Conservation (phyloP, 2,888 invertebrate genomes). For the Oligia fasciuncula region DNA sequence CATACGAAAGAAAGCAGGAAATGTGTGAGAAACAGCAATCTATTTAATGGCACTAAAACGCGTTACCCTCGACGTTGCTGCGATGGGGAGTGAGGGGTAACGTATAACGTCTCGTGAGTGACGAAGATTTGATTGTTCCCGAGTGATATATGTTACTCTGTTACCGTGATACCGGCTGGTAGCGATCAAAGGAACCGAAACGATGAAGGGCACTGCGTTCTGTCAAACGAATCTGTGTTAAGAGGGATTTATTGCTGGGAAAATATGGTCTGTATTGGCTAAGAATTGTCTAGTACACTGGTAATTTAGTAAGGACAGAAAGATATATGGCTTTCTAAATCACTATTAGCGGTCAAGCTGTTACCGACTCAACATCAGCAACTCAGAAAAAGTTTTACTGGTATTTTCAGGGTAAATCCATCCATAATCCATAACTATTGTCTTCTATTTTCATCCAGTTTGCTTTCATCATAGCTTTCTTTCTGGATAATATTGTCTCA, state of each 20-base stretch:
- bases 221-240: conserved; percentile 12
- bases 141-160: conserved; percentile 46
- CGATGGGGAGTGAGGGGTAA: conserved; percentile 3
- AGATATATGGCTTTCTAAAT: background rate
- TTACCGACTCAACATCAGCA: background rate
- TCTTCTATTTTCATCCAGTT: background rate
- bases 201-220: conserved; percentile 24
- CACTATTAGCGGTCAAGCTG: background rate
- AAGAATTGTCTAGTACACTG: background rate
- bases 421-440: too few species aligned
- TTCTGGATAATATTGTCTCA: background rate
- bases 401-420: background rate
- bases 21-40: conserved; percentile 65
- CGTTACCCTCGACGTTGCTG: conserved; percentile 29
- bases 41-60: conserved; percentile 63
- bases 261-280: conserved; percentile 8
- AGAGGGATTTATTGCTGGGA: conserved; percentile 1
- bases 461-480: background rate
- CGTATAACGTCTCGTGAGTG: conserved; percentile 31
- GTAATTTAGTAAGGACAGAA: conserved; percentile 1
- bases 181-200: conserved; percentile 29
- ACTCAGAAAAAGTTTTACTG: background rate
- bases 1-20: conserved; percentile 30
- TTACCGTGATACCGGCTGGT: conserved; percentile 28
- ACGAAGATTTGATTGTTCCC: conserved; percentile 59